Base-by-base conservation (phyloP, 1,140 invertebrate species). In the Drosophila dunni region DNA sequence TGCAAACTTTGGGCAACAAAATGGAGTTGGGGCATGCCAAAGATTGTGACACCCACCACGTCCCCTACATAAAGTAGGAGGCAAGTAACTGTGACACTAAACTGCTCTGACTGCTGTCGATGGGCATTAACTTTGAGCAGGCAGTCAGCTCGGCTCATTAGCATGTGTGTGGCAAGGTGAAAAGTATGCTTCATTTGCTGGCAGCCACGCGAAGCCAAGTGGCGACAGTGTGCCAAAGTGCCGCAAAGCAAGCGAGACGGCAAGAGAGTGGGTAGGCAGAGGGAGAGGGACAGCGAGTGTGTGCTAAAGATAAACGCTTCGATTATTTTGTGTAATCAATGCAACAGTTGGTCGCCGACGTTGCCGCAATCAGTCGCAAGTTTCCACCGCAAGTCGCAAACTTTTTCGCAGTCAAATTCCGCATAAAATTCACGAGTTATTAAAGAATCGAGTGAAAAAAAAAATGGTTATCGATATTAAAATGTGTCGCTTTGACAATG, bases 401-500 rank as follows among this genome's bases (percentile, higher is more conserved):
- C 8, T 33, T 29, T 42, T 29, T 34, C 17, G 2, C 33, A 36
- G 9, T 7, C 6, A 7, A 8, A 11, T 51, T 11, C 40, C 10
- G 11, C 2, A 36, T 13, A 51, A 36, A 29, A 29, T 54, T 36
- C 9, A 36, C n/a, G 29, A 11, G 29, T 20, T 29, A 29, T 29
- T 29, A 29, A 29, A 46, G 10, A n/a, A 15, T 58, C 40, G n/a
- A 33, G 34, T 20, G 17, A 2, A 6, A 29, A 6, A 29, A 9
- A 88, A 76, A 62, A 94, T 94, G 94, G 93, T 93, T 78, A 74
- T 93, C 57, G 93, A 94, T 78, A 89, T 94, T 64, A 94, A 94
- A 88, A 94, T 95, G 84, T 93, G 94, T 50, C 95, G 94, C 92
- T 94, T 94, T 70, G 94, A 95, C 79, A 94, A 94, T 69, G 93